Evolutionary conservation across 2,113 vertebrate genomes (phyloP).

Genomic region (Eurypyga helias): DNA sequence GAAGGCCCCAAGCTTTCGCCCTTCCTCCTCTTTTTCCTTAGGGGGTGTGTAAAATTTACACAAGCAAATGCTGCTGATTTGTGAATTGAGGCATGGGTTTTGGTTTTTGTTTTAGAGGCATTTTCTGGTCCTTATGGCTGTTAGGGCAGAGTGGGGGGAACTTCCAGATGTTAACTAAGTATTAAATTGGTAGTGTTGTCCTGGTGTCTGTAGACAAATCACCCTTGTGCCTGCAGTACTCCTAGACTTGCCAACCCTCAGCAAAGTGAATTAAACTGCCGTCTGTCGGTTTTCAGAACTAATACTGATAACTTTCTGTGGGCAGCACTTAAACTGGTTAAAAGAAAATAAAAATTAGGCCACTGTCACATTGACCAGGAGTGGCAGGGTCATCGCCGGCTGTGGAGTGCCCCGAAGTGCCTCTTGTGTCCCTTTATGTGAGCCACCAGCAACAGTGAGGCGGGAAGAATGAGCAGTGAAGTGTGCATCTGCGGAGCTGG

Average conservation of each 20-base stretch:
- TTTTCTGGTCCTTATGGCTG: background rate
- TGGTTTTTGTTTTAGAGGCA: background rate
- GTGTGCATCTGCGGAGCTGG: background rate
- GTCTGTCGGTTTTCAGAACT: background rate
- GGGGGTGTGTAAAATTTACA: background rate
- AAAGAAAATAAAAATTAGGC: background rate
- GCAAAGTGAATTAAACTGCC: background rate
- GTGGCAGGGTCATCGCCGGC: background rate
- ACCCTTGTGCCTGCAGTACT: background rate
- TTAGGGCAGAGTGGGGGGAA: background rate
- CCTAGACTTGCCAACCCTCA: background rate
- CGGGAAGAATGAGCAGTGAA: background rate
- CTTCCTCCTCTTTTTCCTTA: background rate
- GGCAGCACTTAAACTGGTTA: background rate
- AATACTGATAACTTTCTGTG: background rate
- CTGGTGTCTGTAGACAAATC: background rate
- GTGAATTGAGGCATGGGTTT: background rate
- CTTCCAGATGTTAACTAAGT: background rate
- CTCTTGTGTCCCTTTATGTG: background rate
- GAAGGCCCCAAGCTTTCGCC: background rate
- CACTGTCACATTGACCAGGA: background rate
- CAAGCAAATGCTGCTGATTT: background rate
- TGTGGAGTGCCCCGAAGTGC: background rate
- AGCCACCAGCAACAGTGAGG: background rate
- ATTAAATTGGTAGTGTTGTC: background rate